These are phyloP conservation scores for Brotula barbata DNA, from an alignment of 2,797 vertebrate genomes.

Conservation along the genomic window DNA sequence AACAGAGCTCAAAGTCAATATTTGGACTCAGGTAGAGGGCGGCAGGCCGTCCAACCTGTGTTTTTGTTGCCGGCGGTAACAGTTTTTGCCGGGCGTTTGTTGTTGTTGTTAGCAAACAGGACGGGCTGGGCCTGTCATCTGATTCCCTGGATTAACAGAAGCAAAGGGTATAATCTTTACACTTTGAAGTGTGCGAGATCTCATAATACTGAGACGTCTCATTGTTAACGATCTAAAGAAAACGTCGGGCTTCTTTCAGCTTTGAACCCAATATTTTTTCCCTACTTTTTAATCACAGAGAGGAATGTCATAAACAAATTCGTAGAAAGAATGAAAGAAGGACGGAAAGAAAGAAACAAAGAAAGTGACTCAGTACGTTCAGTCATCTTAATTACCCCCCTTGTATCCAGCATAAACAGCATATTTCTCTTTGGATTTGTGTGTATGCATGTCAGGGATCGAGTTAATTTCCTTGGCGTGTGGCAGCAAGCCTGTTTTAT, in stretches of 20 bases:
- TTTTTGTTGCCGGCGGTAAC: conserved; percentile 37
- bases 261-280: conserved; percentile 50
- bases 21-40: conserved; percentile 39
- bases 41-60: background rate
- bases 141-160: conserved; percentile 61
- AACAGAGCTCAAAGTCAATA: conserved; percentile 46
- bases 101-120: conserved; percentile 36
- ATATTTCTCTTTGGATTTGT: conserved; percentile 33
- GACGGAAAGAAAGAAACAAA: conserved; percentile 13
- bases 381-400: conserved; percentile 42
- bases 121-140: conserved; percentile 50
- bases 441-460: conserved; percentile 21
- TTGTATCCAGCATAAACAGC: conserved; percentile 44
- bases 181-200: conserved; percentile 64
- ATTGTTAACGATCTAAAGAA: conserved; percentile 62
- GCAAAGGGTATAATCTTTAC: conserved; percentile 60
- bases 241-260: conserved; percentile 26
- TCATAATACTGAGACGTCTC: conserved; percentile 35
- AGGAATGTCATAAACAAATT: conserved; percentile 36
- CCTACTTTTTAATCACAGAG: conserved; percentile 31
- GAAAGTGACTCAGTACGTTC: conserved; percentile 32
- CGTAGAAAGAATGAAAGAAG: conserved; percentile 43
- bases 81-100: conserved; percentile 22
- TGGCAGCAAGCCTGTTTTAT: conserved; percentile 49
- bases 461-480: conserved; percentile 41